phyloP scores from a whole-genome alignment of 1,140 invertebrate genomes.

The Augochlora pura region DNA sequence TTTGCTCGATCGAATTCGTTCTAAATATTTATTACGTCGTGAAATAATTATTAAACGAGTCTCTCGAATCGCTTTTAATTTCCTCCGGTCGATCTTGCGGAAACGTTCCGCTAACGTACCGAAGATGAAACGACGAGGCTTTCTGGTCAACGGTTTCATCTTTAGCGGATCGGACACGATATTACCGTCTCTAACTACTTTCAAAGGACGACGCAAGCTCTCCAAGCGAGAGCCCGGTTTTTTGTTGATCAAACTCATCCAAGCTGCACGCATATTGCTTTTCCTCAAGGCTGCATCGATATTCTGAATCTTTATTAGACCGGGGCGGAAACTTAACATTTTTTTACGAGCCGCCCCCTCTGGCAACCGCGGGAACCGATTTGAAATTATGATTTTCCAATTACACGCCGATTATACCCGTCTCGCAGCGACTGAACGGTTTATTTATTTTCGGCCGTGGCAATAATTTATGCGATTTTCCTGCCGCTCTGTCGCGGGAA shows the following conservation, averaged over 20 bases:
- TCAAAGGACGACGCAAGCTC: background rate
- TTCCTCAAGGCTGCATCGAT: constrained; percentile 4
- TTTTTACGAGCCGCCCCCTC: background rate
- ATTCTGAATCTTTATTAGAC: background rate
- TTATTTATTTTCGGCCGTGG: constrained; percentile 10
- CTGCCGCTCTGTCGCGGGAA: constrained; percentile 8
- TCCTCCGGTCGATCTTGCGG: no score
- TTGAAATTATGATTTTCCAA: constrained; percentile 50
- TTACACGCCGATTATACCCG: constrained; percentile 10
- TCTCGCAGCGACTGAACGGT: background rate
- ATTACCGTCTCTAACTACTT: background rate
- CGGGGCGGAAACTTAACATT: background rate
- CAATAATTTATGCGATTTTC: constrained; percentile 30
- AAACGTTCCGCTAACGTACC: no score
- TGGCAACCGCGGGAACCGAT: background rate
- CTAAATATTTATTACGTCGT: no score
- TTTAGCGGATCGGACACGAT: background rate
- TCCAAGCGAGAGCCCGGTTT: background rate
- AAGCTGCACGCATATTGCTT: background rate
- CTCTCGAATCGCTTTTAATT: no score
- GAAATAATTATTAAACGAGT: no score
- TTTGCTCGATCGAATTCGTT: no score
- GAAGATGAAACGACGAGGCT: background rate
- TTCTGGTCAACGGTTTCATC: background rate
- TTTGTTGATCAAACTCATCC: background rate